Percentiles rank a stretch among this genome's conserved stretches.
These are phyloP conservation scores for Dusona sp. DNA, from an alignment of 2,888 invertebrate species.

Conservation along the genomic window DNA sequence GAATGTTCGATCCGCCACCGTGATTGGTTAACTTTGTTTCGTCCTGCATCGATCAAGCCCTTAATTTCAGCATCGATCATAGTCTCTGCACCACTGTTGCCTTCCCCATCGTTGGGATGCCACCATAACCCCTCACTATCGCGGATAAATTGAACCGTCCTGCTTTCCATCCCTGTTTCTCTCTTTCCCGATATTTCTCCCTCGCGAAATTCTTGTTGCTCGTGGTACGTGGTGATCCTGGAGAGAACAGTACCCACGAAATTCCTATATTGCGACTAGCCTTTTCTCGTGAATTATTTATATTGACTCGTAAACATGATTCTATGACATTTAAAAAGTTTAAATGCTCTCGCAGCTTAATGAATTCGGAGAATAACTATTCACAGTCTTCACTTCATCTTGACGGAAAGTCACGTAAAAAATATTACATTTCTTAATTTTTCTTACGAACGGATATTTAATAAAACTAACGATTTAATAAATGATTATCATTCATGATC, in stretches of 20 bases:
- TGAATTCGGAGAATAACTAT: not conserved
- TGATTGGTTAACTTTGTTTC: conserved; percentile 82
- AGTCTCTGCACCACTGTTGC: conserved; percentile 69
- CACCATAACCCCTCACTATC: conserved; percentile 68
- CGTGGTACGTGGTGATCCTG: not conserved
- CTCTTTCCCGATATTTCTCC: conserved; percentile 6
- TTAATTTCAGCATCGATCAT: conserved; percentile 82
- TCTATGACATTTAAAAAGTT: too few species aligned
- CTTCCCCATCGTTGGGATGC: conserved; percentile 58
- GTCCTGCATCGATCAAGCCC: conserved; percentile 76
- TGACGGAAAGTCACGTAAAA: not conserved
- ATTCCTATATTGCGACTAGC: conserved; percentile 6
- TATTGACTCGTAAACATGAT: not conserved
- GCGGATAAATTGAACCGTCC: conserved; percentile 66
- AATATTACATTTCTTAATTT: not conserved
- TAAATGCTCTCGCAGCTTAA: too few species aligned
- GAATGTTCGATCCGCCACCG: conserved; percentile 71
- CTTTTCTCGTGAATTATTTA: conserved; percentile 8
- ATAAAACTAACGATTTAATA: not conserved
- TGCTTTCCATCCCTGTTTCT: not conserved
- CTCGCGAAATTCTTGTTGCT: conserved; percentile 26
- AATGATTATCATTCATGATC: not conserved
- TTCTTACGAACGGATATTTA: not conserved
- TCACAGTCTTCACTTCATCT: not conserved
- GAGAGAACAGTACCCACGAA: conserved; percentile 2